Evolutionary conservation across 2,797 vertebrate species (phyloP), one percentile per base, ranked within the genome.

Genomic region (Spea hammondii): DNA sequence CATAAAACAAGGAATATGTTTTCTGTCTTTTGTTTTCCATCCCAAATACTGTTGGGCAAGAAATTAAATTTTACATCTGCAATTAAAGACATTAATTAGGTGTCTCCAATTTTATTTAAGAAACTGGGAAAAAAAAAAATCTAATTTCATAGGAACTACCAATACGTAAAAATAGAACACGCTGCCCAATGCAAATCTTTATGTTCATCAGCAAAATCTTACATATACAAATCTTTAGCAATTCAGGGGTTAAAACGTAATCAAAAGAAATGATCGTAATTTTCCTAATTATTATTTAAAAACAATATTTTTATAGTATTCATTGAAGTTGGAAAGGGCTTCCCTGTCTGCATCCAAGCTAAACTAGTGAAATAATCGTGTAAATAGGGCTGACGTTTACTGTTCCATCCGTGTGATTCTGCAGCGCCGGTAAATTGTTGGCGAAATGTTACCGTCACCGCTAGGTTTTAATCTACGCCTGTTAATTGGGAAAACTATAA

Each of bases 301-400:
- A 69, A 50, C 8, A 53, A 14, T 14, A 51, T 68, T 50, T 69
- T 51, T 17, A 69, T 14, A 69, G 67, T 49, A 53, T 51, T 50
- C 13, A 47, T 8, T 3, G n/a, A 3, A 4, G 11, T 67, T 10
- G 65, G 47, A 67, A 10, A 6, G 5, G 12, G 45, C 6, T 13
- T 6, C 45, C 65, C 65, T 13, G 8, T 55, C 69, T 55, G 17
- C 17, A 55, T 57, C 54, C 32, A 72, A 72, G 45, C 5, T 72
- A 47, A 59, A 44, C 70, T 8, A 59, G 53, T 44, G n/a, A 55
- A 14, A 54, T 57, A 72, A 59, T 72, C 12, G 32, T 54, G 12
- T 72, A 54, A 57, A 59, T 6, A 72, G 57, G 57, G 14, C 45
- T n/a, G 57, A 47, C 53, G 47, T 72, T 72, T 57, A 59, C 44